Evolutionary conservation across 35 echinoderm and acorn worm genomes (phyloP), one percentile per base, ranked within the genome.

Genomic region (Diadema setosum): DNA sequence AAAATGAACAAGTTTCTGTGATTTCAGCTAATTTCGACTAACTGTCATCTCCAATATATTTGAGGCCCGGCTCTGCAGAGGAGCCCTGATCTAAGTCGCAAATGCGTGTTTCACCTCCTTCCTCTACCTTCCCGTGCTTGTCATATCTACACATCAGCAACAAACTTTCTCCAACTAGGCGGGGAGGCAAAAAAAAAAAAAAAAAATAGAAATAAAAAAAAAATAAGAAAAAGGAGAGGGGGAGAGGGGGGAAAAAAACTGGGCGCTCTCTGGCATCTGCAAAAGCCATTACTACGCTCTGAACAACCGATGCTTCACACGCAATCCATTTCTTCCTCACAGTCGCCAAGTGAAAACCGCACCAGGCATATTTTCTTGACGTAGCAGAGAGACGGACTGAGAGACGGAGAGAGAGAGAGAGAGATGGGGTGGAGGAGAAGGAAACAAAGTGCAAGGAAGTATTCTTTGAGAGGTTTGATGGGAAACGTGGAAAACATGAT

Each of bases 281-380:
- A 78, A 78, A 78, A 78, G 73, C 44, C 73, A 78, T 78, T 78
- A 78, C 35, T 78, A 36, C 35, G 37, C 44, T 78, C 44, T 78
- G 73, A 78, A 78, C 73, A 78, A 78, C 27, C 73, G 73, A 42
- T 42, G 73, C 73, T 78, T 78, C 73, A 78, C 73, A 78, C 73
- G 73, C 73, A 78, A 78, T 78, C 73, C 73, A 78, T 78, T 78
- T 78, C 73, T 78, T 78, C 73, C 73, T 78, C 24, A 26, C 63
- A 67, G n/a, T n/a, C n/a, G n/a, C n/a, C n/a, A n/a, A n/a, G n/a
- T n/a, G n/a, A n/a, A n/a, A n/a, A n/a, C n/a, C n/a, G n/a, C n/a
- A n/a, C n/a, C n/a, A n/a, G n/a, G n/a, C n/a, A n/a, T n/a, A n/a
- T n/a, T n/a, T n/a, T n/a, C n/a, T n/a, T n/a, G n/a, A n/a, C n/a